Evolutionary conservation across 2,113 vertebrate genomes (phyloP).

Genomic region (Pollachius pollachius): DNA sequence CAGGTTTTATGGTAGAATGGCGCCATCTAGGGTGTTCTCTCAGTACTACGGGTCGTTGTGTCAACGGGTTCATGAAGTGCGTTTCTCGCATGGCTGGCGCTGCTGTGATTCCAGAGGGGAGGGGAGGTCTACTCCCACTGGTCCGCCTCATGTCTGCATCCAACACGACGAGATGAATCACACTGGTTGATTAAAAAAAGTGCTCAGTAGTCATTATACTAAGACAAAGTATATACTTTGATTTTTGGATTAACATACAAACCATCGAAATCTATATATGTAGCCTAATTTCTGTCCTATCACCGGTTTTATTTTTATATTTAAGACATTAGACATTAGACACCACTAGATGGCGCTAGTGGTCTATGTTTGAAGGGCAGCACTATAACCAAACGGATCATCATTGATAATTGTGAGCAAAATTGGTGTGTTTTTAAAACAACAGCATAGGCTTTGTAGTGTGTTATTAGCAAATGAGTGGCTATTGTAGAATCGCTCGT

Average conservation of each 20-base stretch:
- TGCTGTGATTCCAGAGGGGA: too few relatives aligned
- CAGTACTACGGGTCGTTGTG: constrained; percentile 45
- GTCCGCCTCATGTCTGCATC: not conserved
- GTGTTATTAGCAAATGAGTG: too few relatives aligned
- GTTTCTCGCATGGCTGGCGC: constrained; percentile 34
- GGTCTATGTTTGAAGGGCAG: constrained; percentile 13
- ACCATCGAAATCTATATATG: too few relatives aligned
- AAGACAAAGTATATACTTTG: not conserved
- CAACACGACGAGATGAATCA: not conserved
- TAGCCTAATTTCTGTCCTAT: too few relatives aligned
- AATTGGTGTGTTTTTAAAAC: too few relatives aligned
- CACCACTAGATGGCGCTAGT: constrained; percentile 52
- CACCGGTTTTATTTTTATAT: too few relatives aligned
- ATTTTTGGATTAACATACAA: not conserved
- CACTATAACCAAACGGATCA: not conserved
- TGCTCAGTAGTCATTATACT: not conserved
- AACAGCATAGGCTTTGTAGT: too few relatives aligned
- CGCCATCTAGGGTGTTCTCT: constrained; percentile 53
- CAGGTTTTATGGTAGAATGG: constrained; percentile 13
- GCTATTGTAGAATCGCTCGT: too few relatives aligned
- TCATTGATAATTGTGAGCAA: not conserved
- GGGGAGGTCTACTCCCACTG: too few relatives aligned
- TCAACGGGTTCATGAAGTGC: constrained; percentile 60
- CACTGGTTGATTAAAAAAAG: not conserved
- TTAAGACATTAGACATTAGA: not conserved